Conservation (phyloP, 2,888 invertebrate species). For the Hydraecia micacea region DNA sequence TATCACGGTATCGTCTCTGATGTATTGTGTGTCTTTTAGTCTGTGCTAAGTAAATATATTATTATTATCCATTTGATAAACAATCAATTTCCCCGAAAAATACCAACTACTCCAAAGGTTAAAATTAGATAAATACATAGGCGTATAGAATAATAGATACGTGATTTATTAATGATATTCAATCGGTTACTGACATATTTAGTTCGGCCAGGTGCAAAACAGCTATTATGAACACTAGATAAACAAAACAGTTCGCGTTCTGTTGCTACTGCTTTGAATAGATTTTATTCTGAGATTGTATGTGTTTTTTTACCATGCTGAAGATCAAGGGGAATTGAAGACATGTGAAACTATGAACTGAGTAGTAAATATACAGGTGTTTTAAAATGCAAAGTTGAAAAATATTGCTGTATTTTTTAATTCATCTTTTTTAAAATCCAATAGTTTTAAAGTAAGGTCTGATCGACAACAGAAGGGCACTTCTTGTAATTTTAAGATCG, state of each 20-base stretch:
- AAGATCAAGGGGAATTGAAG: not conserved
- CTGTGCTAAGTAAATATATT: too few relatives aligned
- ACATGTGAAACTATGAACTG: not conserved
- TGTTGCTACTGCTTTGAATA: not conserved
- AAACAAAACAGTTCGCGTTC: constrained; percentile 14
- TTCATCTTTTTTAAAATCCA: not conserved
- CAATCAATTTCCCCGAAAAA: too few relatives aligned
- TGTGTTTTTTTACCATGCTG: not conserved
- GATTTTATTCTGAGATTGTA: not conserved
- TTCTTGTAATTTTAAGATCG: too few relatives aligned
- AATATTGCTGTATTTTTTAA: not conserved
- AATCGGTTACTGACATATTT: not conserved
- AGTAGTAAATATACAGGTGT: not conserved
- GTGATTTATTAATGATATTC: not conserved
- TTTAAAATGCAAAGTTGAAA: not conserved
- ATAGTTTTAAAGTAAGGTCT: not conserved
- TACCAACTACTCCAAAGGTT: too few relatives aligned
- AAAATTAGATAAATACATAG: too few relatives aligned
- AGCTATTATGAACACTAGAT: not conserved
- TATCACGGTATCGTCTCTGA: too few relatives aligned
- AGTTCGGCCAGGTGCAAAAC: not conserved
- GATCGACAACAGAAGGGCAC: not conserved
- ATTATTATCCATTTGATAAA: too few relatives aligned
- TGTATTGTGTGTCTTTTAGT: too few relatives aligned
- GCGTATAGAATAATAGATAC: not conserved